These are phyloP conservation scores for Cryptotermes secundus DNA, from an alignment of 1,140 invertebrate species.

Conservation along the genomic window DNA sequence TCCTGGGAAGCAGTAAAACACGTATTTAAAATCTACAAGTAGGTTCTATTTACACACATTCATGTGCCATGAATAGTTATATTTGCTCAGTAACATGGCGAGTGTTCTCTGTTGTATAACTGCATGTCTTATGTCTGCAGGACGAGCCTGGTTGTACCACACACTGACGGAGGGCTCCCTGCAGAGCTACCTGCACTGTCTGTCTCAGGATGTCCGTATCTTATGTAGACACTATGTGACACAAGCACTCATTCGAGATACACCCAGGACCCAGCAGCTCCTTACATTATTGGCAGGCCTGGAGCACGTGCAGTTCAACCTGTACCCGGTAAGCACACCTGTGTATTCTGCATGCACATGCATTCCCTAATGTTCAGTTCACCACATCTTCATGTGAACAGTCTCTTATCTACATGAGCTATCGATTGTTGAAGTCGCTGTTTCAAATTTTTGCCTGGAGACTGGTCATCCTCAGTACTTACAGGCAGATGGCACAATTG, in stretches of 20 bases:
- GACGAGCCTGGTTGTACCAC: constrained; percentile 53
- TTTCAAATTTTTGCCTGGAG: no score
- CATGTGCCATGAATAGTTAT: no score
- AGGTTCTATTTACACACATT: no score
- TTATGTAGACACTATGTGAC: constrained; percentile 51
- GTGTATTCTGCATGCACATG: neutral
- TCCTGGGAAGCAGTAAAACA: no score
- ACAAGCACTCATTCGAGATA: constrained; percentile 51
- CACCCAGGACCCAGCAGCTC: constrained; percentile 51
- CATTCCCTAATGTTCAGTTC: neutral
- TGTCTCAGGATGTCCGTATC: constrained; percentile 46
- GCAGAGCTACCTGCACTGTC: constrained; percentile 52
- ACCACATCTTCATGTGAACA: no score
- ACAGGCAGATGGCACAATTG: no score
- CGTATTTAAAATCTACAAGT: no score
- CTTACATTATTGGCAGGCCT: constrained; percentile 53
- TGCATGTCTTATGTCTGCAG: constrained; percentile 38
- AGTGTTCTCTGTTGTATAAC: no score
- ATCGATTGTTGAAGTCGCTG: no score
- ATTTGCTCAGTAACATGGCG: no score
- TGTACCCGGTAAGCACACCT: constrained; percentile 47
- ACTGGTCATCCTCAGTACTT: no score
- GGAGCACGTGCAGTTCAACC: constrained; percentile 52
- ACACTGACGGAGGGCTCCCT: constrained; percentile 53
- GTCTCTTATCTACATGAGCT: no score